phyloP scores from a whole-genome alignment of 2,113 vertebrate species.

The Fukomys damarensis region DNA sequence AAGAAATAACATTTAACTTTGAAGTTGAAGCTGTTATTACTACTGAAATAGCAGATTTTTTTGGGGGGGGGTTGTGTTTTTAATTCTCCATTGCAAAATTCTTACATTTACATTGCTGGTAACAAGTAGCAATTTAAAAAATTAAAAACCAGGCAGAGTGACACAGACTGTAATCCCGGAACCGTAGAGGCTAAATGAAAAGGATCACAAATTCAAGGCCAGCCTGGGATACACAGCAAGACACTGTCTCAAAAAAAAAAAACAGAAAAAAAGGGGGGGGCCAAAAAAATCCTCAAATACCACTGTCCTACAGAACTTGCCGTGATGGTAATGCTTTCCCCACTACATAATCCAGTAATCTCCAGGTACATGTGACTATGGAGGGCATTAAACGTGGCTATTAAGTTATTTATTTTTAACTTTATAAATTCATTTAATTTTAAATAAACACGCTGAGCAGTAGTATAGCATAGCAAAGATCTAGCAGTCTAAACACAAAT shows the following conservation, averaged over 20 bases:
- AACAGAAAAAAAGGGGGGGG: too few relatives aligned
- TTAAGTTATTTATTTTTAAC: not conserved
- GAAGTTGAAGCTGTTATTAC: not conserved
- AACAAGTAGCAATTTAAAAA: slow-evolving; percentile 23
- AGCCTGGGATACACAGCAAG: not conserved
- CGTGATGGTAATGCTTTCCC: not conserved
- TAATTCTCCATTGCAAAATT: not conserved
- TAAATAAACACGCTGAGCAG: not conserved
- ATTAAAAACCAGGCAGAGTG: not conserved
- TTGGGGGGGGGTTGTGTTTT: not conserved
- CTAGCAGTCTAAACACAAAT: not conserved
- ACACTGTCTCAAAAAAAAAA: not conserved
- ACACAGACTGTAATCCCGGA: not conserved
- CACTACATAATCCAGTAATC: not conserved
- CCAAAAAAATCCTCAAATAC: not conserved
- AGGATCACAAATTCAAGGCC: not conserved
- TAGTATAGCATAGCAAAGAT: not conserved
- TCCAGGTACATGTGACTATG: not conserved
- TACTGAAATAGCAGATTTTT: not conserved
- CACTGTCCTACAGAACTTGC: not conserved
- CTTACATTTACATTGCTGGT: slow-evolving; percentile 29
- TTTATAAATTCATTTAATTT: slow-evolving; percentile 28
- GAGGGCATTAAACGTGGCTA: not conserved
- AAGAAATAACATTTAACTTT: slow-evolving; percentile 38
- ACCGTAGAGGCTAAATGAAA: not conserved